Percentiles rank a stretch among this genome's conserved stretches.
phyloP scores from a whole-genome alignment of 2,113 vertebrate genomes.

The Cyanoramphus novaezelandiae region DNA sequence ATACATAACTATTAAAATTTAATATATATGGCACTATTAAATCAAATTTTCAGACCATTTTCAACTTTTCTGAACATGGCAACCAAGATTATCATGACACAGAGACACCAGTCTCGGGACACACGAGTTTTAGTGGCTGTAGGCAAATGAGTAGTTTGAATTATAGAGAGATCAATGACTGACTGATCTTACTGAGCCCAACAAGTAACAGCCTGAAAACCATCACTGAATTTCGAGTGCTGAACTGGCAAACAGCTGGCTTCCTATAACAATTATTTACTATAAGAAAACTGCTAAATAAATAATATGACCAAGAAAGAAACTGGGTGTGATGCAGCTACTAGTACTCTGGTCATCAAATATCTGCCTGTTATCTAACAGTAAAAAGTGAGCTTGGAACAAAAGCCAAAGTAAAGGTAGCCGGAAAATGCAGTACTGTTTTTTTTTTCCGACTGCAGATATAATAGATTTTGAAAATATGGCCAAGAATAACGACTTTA shows the following conservation, averaged over 20 bases:
- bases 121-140: fast-evolving
- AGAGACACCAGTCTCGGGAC: not conserved
- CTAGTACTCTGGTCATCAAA: not conserved
- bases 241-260: not conserved
- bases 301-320: not conserved
- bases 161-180: not conserved
- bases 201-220: not conserved
- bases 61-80: not conserved
- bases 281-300: not conserved
- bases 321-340: not conserved
- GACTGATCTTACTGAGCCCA: not conserved
- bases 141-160: not conserved
- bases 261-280: not conserved
- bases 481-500: not conserved
- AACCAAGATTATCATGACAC: not conserved
- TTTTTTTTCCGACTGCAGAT: not conserved
- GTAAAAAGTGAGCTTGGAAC: not conserved
- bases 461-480: not conserved
- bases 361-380: not conserved
- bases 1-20: fast-evolving
- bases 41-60: not conserved
- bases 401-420: not conserved
- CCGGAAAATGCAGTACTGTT: not conserved
- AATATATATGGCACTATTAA: not conserved
- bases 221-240: not conserved